Base-by-base conservation (phyloP, 2,113 vertebrate genomes). In the Lycocorax pyrrhopterus region DNA sequence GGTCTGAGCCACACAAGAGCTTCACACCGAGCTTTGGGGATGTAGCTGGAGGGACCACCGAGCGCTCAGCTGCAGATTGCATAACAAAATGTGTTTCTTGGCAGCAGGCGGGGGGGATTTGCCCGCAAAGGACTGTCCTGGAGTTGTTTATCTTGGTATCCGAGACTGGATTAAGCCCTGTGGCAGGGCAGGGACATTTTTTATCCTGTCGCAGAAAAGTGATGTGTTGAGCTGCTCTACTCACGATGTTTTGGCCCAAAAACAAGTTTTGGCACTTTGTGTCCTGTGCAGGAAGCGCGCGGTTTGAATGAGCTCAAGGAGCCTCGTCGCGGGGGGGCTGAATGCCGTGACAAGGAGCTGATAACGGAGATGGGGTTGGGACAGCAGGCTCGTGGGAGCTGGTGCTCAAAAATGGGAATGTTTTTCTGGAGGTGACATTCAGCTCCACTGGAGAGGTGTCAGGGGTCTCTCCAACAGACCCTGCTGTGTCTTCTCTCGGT, bases 261-360 rank as follows among this genome's bases (percentile, higher is more conserved):
- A 84, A 19, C 1, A 1, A 14, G 55, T 53, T 87, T 37, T 12
- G 49, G 58, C 9, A 3, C 78, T 85, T 83, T 47, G n/a, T 0
- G 0, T 41, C 13, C 44, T 0, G 2, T 4, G 21, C 3, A 4
- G 75, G 73, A 59, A 58, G 74, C 7, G 0, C 2, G 3, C 0
- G 0, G 58, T 93, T 92, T 90, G 93, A 83, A 74, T 32, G 77
- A 87, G 64, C 33, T 4, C 37, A 2, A 3, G 58, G 47, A 92
- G 33, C 76, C 37, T 53, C 2, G 0, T 5, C 6, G 26, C 0
- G 3, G 9, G 3, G 10, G 20, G 6, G 8, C 29, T 21, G 62
- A n/a, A 6, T 3, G 4, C 64, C 0, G 1, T 41, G 91, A 10
- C 35, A 7, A 10, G 47, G 55, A 25, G 55, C 73, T 33, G 55